Conservation (phyloP, 2,113 vertebrate species). For the Hydrolagus affinis region DNA sequence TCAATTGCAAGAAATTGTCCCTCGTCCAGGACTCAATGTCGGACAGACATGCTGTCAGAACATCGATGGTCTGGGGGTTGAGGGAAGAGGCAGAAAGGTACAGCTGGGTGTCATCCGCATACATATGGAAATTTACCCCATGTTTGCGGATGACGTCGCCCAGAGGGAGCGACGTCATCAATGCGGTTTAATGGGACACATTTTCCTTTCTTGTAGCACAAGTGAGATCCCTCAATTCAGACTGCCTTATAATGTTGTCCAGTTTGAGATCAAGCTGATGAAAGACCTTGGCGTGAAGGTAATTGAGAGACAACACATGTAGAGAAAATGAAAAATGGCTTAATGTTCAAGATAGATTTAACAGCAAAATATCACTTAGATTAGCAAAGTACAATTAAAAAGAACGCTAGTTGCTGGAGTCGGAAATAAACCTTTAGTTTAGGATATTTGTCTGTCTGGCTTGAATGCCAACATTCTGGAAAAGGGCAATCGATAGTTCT, state of each 20-base stretch:
- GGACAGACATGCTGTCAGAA: no score
- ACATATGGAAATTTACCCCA: no score
- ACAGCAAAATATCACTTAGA: slow-evolving; percentile 67
- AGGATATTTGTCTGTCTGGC: slow-evolving; percentile 78
- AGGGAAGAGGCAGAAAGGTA: no score
- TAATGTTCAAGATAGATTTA: slow-evolving; percentile 55
- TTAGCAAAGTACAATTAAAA: slow-evolving; percentile 81
- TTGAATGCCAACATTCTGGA: slow-evolving; percentile 74
- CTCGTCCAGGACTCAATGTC: no score
- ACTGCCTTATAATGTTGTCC: slow-evolving; percentile 72
- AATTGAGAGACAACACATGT: slow-evolving; percentile 50
- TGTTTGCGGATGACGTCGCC: no score
- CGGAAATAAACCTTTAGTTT: slow-evolving; percentile 58
- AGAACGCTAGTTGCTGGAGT: slow-evolving; percentile 55
- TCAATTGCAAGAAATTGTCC: no score
- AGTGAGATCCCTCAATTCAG: slow-evolving; percentile 87
- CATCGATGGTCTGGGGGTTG: no score
- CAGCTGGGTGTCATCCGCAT: no score
- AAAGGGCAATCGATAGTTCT: slow-evolving; percentile 89
- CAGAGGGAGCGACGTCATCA: no score
- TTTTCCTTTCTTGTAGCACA: slow-evolving; percentile 49
- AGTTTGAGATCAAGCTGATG: slow-evolving; percentile 80
- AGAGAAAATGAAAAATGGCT: slow-evolving; percentile 44
- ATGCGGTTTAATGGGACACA: background rate
- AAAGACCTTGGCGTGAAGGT: slow-evolving; percentile 84